Base-by-base conservation (phyloP, 2,888 invertebrate genomes). In the Agelastica alni region DNA sequence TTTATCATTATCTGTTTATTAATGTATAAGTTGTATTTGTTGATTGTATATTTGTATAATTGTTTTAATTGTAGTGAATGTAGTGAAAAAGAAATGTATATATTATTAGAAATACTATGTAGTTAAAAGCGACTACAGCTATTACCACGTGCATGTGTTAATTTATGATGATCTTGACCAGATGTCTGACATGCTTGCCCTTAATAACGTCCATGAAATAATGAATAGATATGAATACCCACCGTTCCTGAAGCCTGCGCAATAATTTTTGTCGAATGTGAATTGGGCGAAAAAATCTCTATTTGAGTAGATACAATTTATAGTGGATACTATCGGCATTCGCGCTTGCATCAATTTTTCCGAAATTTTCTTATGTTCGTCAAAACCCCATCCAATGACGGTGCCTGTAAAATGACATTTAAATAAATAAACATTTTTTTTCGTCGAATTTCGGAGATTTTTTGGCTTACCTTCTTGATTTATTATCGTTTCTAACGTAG, bases 251-350 rank as follows among this genome's bases (percentile, higher is more conserved):
- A 75, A 78, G 9, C 78, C 78, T 2, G 78, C 79, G 58, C 79
- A 79, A 58, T 72, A 85, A 0, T 83, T 83, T 62, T 77, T 81
- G 1, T 81, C 79, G 0, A 80, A 81, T 0, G 83, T 82, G 69
- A 83, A 84, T 30, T 79, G 75, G 0, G 80, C 80, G 70, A 83
- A 85, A 74, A 85, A 84, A 36, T 83, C 82, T 63, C 80, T 79
- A 70, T 83, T 81, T 0, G 84, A 84, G 47, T 81, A 76, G 61
- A 85, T 79, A 69, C 85, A 85, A 3, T 80, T 81, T 63, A 80
- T 78, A 41, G 81, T 80, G 60, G 81, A 80, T 0, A 85, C 83
- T 2, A 85, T 77, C 0, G 85, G 84, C 83, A 85, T 83, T 61
- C 81, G 77, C 0, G 83, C 81, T 51, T 82, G 75, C 56, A 79